These are phyloP conservation scores for Spilosoma lubricipeda DNA, from an alignment of 2,888 invertebrate species.

Conservation along the genomic window DNA sequence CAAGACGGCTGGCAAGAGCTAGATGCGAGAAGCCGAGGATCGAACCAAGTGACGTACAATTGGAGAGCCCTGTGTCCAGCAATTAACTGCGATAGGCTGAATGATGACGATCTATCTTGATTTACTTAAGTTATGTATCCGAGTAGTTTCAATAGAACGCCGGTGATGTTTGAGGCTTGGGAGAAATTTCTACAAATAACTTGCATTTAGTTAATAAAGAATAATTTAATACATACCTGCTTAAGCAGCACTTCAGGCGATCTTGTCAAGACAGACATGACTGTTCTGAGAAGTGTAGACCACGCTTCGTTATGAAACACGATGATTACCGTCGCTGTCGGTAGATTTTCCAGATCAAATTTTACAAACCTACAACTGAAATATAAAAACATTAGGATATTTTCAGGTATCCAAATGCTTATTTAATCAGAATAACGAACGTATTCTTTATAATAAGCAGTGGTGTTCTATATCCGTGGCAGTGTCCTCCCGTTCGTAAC, in stretches of 20 bases:
- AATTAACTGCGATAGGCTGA: too few species aligned
- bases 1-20: too few species aligned
- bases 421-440: background rate
- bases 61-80: too few species aligned
- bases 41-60: too few species aligned
- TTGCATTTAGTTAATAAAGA: background rate
- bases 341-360: slow-evolving; percentile 87
- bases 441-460: background rate
- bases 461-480: too few species aligned
- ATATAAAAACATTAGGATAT: slow-evolving; percentile 29
- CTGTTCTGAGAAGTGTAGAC: slow-evolving; percentile 97
- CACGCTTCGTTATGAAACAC: slow-evolving; percentile 99
- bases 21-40: too few species aligned
- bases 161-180: background rate
- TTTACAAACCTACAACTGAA: slow-evolving; percentile 74
- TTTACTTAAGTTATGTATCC: background rate
- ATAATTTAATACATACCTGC: slow-evolving; percentile 85
- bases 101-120: too few species aligned
- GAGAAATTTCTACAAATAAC: background rate
- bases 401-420: background rate
- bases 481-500: too few species aligned
- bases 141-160: background rate
- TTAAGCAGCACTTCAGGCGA: slow-evolving; percentile 93
- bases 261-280: slow-evolving; percentile 96
- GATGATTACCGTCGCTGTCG: slow-evolving; percentile 96